These are phyloP conservation scores for Drosophila truncata DNA, from an alignment of 1,140 invertebrate species.

Conservation along the genomic window DNA sequence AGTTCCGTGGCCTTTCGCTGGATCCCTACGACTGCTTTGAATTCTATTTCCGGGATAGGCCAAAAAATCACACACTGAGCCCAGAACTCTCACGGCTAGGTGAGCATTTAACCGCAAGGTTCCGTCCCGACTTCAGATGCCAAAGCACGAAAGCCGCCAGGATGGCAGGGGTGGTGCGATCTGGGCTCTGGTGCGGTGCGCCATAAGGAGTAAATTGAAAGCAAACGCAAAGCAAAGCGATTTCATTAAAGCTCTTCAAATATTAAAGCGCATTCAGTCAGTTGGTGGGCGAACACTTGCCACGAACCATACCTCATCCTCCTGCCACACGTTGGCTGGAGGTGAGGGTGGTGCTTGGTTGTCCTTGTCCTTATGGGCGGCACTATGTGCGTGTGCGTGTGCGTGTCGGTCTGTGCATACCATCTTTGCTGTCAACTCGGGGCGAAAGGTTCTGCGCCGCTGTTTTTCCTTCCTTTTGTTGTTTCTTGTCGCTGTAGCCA, in stretches of 20 bases:
- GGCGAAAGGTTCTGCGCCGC: conserved; percentile 16
- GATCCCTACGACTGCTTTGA: too few species aligned
- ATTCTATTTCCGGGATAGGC: conserved; percentile 31
- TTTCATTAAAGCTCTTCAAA: conserved; percentile 79
- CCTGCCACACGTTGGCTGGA: conserved; percentile 3
- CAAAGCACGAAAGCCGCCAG: conserved; percentile 11
- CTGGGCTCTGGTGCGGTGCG: neutral
- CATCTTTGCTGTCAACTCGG: conserved; percentile 49
- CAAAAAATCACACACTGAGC: conserved; percentile 48
- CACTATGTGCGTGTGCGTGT: conserved; percentile 16
- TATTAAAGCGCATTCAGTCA: conserved; percentile 73
- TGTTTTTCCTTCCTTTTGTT: conserved; percentile 64
- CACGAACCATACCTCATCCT: neutral
- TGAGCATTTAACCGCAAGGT: conserved; percentile 28
- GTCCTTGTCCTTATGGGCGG: conserved; percentile 25
- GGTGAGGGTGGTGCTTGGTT: conserved; percentile 10
- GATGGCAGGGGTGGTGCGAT: neutral
- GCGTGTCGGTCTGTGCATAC: conserved; percentile 36
- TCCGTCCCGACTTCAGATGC: conserved; percentile 13
- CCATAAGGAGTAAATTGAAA: conserved; percentile 67
- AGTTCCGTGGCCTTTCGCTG: neutral
- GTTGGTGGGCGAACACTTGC: conserved; percentile 22
- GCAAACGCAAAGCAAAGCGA: conserved; percentile 69
- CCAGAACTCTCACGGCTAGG: conserved; percentile 56
- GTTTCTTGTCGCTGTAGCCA: conserved; percentile 64